phyloP scores from a whole-genome alignment of 2,888 invertebrate genomes.

The Lissocephala sabroskyi region DNA sequence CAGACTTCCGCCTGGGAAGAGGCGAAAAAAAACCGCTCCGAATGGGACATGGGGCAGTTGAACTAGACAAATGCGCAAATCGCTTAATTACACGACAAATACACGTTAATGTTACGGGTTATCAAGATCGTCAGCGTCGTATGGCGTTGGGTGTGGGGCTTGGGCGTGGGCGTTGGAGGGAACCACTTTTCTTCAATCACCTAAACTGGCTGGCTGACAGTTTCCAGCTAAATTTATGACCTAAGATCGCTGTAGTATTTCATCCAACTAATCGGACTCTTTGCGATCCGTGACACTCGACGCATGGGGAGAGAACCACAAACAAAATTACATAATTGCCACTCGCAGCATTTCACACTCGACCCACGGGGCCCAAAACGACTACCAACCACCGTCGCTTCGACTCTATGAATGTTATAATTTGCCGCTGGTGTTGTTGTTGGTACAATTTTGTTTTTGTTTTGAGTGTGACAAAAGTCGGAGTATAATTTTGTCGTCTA shows the following conservation, averaged over 20 bases:
- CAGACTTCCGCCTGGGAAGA: conserved; percentile 35
- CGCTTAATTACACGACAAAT: conserved; percentile 42
- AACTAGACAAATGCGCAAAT: conserved; percentile 46
- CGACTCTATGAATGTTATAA: background rate
- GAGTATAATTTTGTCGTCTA: conserved; percentile 40
- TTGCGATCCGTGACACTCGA: too few species aligned
- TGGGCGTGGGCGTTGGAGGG: conserved; percentile 9
- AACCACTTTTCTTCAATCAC: too few species aligned
- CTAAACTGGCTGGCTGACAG: too few species aligned
- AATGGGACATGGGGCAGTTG: background rate
- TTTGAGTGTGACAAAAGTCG: conserved; percentile 35
- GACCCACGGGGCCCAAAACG: too few species aligned
- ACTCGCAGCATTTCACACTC: conserved; percentile 41
- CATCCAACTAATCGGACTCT: too few species aligned
- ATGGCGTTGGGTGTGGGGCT: conserved; percentile 22
- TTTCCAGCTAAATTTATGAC: too few species aligned
- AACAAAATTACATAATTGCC: conserved; percentile 10
- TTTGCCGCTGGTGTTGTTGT: conserved; percentile 13
- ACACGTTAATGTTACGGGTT: too few species aligned
- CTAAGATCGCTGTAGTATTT: too few species aligned
- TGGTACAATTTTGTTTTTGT: conserved; percentile 15
- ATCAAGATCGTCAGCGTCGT: too few species aligned
- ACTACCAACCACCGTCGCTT: background rate
- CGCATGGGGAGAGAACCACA: conserved; percentile 1
- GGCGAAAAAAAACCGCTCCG: background rate